Evolutionary conservation across 1,140 invertebrate genomes (phyloP).

Genomic region (Pemphigus obesinymphae): DNA sequence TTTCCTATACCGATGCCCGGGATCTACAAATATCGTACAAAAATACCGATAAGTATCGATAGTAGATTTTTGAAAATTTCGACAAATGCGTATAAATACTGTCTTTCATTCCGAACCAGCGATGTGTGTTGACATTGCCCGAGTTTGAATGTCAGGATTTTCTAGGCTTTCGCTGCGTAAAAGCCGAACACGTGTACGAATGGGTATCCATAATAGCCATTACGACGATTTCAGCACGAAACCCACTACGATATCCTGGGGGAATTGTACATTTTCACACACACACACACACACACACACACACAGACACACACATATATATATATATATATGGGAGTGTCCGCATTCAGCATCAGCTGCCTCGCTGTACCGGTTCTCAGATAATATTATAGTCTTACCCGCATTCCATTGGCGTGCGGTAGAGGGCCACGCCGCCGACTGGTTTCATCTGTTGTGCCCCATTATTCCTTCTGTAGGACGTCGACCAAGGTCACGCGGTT

Average conservation of each 20-base stretch:
- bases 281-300: no score
- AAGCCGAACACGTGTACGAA: not conserved
- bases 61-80: no score
- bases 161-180: no score
- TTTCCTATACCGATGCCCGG: no score
- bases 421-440: not conserved
- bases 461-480: constrained; percentile 24
- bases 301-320: no score
- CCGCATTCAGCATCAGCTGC: constrained; percentile 31
- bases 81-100: no score
- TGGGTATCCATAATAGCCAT: not conserved
- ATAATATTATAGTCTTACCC: not conserved
- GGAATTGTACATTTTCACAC: not conserved
- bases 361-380: constrained; percentile 31
- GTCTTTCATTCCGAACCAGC: no score
- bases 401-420: constrained; percentile 18
- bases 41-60: no score
- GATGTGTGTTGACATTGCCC: no score
- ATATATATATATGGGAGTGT: constrained; percentile 3
- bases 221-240: constrained; percentile 29
- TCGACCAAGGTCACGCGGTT: constrained; percentile 24
- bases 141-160: no score
- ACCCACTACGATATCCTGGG: not conserved
- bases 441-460: constrained; percentile 19
- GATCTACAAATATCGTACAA: no score